phyloP scores from a whole-genome alignment of 2,797 vertebrate genomes.

The Cossypha caffra region DNA sequence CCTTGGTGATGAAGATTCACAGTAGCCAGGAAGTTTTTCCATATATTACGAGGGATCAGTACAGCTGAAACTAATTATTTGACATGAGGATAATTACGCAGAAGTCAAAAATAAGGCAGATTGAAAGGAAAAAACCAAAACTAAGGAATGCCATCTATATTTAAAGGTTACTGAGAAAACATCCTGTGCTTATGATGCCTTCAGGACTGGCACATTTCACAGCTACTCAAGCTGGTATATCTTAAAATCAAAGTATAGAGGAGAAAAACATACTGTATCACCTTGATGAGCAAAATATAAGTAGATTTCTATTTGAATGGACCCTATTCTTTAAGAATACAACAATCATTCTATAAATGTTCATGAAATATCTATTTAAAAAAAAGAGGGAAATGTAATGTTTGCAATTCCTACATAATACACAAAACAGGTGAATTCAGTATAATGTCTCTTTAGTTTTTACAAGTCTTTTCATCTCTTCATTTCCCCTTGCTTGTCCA shows the following conservation, averaged over 20 bases:
- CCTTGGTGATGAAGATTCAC: neutral
- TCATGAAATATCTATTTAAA: neutral
- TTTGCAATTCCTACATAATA: neutral
- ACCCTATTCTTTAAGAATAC: neutral
- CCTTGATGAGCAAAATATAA: neutral
- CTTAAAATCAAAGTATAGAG: neutral
- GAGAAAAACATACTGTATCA: neutral
- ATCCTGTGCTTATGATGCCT: neutral
- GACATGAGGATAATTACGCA: neutral
- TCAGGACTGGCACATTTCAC: neutral
- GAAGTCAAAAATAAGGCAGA: neutral
- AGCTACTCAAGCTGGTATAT: neutral
- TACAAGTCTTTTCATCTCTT: neutral
- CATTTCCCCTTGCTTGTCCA: neutral
- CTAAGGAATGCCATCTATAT: neutral
- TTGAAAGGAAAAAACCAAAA: neutral
- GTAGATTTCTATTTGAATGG: neutral
- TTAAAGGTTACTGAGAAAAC: neutral
- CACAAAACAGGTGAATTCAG: neutral
- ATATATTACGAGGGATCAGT: neutral
- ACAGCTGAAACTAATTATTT: neutral
- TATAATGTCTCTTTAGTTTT: neutral
- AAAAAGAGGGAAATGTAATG: neutral
- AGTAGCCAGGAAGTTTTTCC: neutral
- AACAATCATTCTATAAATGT: neutral